A percentile compares a stretch with the other conserved stretches of the same genome.
Evolutionary conservation across 1,140 invertebrate genomes (phyloP).

Genomic region (Drosophila tsacasi): DNA sequence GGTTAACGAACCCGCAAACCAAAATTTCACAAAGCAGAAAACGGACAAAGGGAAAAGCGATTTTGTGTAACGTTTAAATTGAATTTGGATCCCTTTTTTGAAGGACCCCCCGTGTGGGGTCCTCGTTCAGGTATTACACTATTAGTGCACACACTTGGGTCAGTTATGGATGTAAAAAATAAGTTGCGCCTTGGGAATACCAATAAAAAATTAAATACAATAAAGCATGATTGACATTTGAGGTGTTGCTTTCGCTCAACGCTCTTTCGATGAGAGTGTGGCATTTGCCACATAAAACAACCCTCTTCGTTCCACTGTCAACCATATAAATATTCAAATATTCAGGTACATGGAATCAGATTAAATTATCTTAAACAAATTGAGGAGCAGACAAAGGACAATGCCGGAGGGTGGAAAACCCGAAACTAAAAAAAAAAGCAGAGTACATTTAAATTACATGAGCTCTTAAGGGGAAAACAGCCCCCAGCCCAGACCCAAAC

Average conservation of each 20-base stretch:
- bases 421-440: conserved; percentile 37
- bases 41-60: conserved; percentile 40
- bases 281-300: conserved; percentile 30
- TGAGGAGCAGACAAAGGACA: conserved; percentile 64
- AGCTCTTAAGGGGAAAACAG: conserved; percentile 4
- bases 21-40: not conserved
- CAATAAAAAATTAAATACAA: conserved; percentile 34
- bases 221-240: conserved; percentile 35
- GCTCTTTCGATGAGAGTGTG: conserved; percentile 1
- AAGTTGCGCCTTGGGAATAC: conserved; percentile 26
- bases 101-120: conserved; percentile 11
- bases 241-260: conserved; percentile 31
- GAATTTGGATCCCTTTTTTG: conserved; percentile 75
- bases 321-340: conserved; percentile 78
- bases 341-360: conserved; percentile 81
- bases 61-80: conserved; percentile 77
- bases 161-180: conserved; percentile 16
- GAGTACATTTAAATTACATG: conserved; percentile 43
- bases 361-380: conserved; percentile 81
- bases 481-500: too few relatives aligned
- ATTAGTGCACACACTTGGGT: conserved; percentile 8
- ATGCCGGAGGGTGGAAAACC: conserved; percentile 23
- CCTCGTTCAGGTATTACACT: conserved; percentile 11
- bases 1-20: conserved; percentile 59
- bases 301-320: conserved; percentile 35